These are phyloP conservation scores for Machimus atricapillus DNA, from an alignment of 2,888 invertebrate species.

Conservation along the genomic window DNA sequence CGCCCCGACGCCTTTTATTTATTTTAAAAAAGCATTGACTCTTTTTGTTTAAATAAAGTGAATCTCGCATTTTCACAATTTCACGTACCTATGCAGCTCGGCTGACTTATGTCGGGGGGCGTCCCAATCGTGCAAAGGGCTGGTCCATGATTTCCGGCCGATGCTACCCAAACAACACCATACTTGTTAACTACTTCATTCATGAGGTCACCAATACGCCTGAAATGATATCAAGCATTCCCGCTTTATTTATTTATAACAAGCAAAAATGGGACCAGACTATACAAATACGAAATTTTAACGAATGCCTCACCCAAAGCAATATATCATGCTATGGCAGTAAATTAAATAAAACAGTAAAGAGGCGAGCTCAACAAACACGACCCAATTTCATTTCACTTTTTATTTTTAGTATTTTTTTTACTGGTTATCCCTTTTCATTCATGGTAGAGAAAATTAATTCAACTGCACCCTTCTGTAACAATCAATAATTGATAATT, in stretches of 20 bases:
- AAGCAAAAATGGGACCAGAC: neutral
- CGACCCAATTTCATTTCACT: neutral
- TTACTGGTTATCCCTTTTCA: neutral
- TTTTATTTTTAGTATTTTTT: neutral
- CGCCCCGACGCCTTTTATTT: constrained; percentile 81
- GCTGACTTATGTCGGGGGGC: constrained; percentile 83
- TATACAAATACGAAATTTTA: neutral
- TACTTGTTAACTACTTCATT: constrained; percentile 89
- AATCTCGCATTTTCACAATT: neutral
- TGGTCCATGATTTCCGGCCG: constrained; percentile 86
- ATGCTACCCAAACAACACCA: constrained; percentile 90
- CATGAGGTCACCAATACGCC: constrained; percentile 85
- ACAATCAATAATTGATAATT: neutral
- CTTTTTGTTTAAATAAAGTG: neutral
- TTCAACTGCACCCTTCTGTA: neutral
- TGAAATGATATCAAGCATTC: constrained; percentile 58
- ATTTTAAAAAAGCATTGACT: neutral
- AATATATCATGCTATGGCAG: neutral
- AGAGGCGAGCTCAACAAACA: neutral
- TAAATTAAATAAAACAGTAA: neutral
- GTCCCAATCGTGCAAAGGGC: constrained; percentile 88
- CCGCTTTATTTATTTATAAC: neutral
- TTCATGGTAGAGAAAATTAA: neutral
- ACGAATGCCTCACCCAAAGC: neutral
- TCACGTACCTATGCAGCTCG: constrained; percentile 77